Base-by-base conservation (phyloP, 2,113 vertebrate species). In the Cynocephalus volans region DNA sequence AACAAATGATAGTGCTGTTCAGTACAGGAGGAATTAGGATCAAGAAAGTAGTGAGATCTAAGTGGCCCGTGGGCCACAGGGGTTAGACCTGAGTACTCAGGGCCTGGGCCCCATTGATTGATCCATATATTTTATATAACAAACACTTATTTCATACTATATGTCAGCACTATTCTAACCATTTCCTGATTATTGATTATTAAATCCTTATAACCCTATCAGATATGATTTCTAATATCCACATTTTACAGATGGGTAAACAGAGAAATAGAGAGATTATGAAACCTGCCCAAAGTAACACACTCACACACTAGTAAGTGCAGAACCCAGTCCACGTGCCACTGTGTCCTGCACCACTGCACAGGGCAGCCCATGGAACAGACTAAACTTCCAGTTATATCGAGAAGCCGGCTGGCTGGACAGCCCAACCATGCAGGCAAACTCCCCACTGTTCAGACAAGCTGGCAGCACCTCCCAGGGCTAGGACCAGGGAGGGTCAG, bases 241-340 rank as follows among this genome's bases (percentile, higher is more conserved):
- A 83, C 50, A 88, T 64, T 96, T 95, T 84, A 85, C 50, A 84
- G 92, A 52, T 31, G 67, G 21, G 28, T 80, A 88, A 67, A 94
- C 7, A 31, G 58, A 88, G 64, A 77, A 36, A 50, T 0, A 17
- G 84, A 92, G 24, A 67, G 14, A 80, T 50, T 28, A 81, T 18
- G 41, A 86, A 85, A 52, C 48, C 50, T 33, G 6, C 14, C 50
- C 26, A 10, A 88, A 58, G 69, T 82, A 48, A n/a, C 52, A 52
- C 3, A 10, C 15, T 82, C 52, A n/a, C 52, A 52, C 3, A 10
- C 15, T 3, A 76, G 36, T 11, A 75, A 84, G 70, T 77, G 14
- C 36, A 76, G 26, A 83, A 80, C 26, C 54, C 41, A 92, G 24
- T 33, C 31, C 31, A 58, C 60, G 50, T 7, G 3, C 48, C 24